phyloP scores from a whole-genome alignment of 1,140 invertebrate genomes.

The Drosophila pruinosa region DNA sequence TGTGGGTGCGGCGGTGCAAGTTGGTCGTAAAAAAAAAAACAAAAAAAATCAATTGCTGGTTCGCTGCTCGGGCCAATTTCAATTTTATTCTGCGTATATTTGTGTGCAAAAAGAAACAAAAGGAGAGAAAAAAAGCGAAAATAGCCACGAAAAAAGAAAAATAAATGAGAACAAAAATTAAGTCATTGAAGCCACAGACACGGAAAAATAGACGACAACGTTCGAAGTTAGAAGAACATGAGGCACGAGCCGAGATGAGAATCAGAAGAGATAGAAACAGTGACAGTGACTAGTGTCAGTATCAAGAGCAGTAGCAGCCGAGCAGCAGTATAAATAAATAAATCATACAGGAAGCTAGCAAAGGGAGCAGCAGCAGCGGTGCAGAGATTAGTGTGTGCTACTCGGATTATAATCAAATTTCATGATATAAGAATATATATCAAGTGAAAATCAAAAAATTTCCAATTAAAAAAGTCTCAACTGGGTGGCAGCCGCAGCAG shows the following conservation, averaged over 20 bases:
- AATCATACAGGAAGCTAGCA: constrained; percentile 13
- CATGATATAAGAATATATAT: constrained; percentile 50
- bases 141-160: constrained; percentile 64
- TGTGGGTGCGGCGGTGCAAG: constrained; percentile 61
- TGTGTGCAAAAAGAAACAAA: constrained; percentile 59
- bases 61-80: constrained; percentile 39
- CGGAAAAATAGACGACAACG: constrained; percentile 52
- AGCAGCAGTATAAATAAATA: constrained; percentile 67
- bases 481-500: constrained; percentile 36
- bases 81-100: constrained; percentile 58
- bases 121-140: constrained; percentile 53
- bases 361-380: constrained; percentile 14
- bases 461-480: constrained; percentile 72
- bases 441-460: constrained; percentile 76
- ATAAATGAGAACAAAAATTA: constrained; percentile 68
- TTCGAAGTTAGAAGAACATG: constrained; percentile 62
- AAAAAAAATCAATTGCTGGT: constrained; percentile 67
- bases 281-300: constrained; percentile 31
- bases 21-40: constrained; percentile 52
- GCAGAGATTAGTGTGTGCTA: constrained; percentile 33
- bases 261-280: constrained; percentile 55
- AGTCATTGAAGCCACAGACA: constrained; percentile 61
- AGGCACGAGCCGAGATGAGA: constrained; percentile 65
- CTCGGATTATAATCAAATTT: constrained; percentile 47
- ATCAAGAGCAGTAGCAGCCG: constrained; percentile 30